Conservation (phyloP, 2,113 vertebrate genomes). For the Oenanthe melanoleuca region DNA sequence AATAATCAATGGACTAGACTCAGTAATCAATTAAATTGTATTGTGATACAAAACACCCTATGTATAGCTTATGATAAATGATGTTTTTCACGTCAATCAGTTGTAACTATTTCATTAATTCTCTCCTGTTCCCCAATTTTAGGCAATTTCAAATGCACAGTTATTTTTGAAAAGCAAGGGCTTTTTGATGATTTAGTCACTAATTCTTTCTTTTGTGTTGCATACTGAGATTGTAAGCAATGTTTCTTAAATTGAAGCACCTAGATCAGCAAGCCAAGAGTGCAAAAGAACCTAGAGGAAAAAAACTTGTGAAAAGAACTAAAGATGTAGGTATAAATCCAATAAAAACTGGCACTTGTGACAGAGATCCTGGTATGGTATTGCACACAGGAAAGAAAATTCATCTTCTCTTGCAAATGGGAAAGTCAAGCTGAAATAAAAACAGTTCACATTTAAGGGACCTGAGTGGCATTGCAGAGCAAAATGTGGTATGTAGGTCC, state of each 20-base stretch:
- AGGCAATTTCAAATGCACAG: not conserved
- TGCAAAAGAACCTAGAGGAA: not conserved
- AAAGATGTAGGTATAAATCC: not conserved
- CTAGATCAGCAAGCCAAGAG: not conserved
- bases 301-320: not conserved
- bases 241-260: not conserved
- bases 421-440: not conserved
- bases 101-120: constrained; percentile 10
- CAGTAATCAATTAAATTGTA: not conserved
- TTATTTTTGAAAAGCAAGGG: constrained; percentile 22
- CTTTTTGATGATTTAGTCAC: not conserved
- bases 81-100: not conserved
- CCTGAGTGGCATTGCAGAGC: not conserved
- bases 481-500: not conserved
- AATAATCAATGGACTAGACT: not conserved
- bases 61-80: not conserved
- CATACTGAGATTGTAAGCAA: not conserved
- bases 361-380: not conserved
- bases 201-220: not conserved
- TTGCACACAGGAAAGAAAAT: not conserved
- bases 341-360: not conserved
- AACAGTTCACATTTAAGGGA: not conserved
- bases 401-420: not conserved
- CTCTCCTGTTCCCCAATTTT: not conserved
- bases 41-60: not conserved